These are phyloP conservation scores for Tachycineta bicolor DNA, from an alignment of 2,113 vertebrate species.

Conservation along the genomic window DNA sequence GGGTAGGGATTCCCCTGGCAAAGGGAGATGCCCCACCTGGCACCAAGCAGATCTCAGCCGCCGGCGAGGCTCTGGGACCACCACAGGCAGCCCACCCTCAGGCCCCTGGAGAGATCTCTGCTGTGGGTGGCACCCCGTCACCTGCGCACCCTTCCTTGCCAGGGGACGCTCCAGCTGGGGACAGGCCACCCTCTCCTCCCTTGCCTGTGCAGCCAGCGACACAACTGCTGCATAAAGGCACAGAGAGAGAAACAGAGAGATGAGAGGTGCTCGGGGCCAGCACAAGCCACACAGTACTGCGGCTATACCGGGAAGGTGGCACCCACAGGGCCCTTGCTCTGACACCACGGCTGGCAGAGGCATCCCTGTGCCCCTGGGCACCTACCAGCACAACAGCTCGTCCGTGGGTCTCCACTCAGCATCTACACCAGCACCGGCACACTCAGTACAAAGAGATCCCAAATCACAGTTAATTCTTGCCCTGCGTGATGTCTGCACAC, in stretches of 20 bases:
- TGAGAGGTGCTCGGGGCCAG: neutral
- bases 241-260: neutral
- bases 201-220: neutral
- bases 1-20: slow-evolving; percentile 38
- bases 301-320: rapidly evolving
- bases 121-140: rapidly evolving
- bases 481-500: rapidly evolving
- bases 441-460: neutral
- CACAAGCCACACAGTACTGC: rapidly evolving
- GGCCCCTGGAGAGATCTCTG: neutral
- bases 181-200: neutral
- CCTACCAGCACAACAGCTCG: rapidly evolving
- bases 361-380: rapidly evolving
- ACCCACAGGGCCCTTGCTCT: neutral
- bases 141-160: neutral
- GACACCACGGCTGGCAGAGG: no score
- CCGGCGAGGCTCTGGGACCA: neutral
- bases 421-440: rapidly evolving
- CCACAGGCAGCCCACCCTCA: neutral
- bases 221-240: neutral
- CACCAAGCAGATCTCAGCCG: neutral
- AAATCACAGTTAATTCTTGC: rapidly evolving
- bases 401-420: rapidly evolving
- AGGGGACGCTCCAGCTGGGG: neutral
- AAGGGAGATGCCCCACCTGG: neutral